Base-by-base conservation (phyloP, 1,140 invertebrate genomes). In the Limonius californicus region DNA sequence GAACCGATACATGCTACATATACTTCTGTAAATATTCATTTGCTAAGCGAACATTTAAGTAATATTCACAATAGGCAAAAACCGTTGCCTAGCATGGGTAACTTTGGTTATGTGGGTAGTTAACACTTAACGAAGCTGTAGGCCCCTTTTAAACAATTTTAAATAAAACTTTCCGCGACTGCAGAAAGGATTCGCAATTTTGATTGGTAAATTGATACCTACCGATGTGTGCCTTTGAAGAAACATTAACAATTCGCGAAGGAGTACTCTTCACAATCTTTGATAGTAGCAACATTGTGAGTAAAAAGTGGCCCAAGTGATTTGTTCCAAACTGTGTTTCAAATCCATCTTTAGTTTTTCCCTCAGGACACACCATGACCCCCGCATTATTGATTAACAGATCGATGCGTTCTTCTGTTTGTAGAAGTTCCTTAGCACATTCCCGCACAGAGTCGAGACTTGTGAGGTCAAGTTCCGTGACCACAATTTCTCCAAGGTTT, bases 401-500 rank as follows among this genome's bases (percentile, higher is more conserved):
- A 55, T 71, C 54, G 9, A 71, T 61, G 18, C 54, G 57, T 1
- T 47, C 16, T 21, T 69, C 61, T 27, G 45, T 12, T 8, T 42
- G 15, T 20, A 54, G 45, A 35, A 71, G 75, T 39, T 81, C 77
- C 32, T 83, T 74, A 11, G 85, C 87, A 72, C 89, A 92, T 65
- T 84, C 77, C 54, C 84, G 75, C 0, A 94, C 82, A 23, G 89
- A 92, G 12, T 80, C 77, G 8, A 92, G 75, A 7, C 85, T 91
- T 1, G 79, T 74, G 0, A 94, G 79, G 76, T 93, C 85, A 20
- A 91, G 80, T 67, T 85, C 77, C 50, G 81, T 78, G 0, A 88
- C 64, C 76, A 16, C 9, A 2, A 62, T 16, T 19, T 61, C 47
- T 1, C 59, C 59, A 32, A 62, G n/a, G 14, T 50, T 50, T 0